These are phyloP conservation scores for Lymantria dispar DNA, from an alignment of 2,888 invertebrate species.

Conservation along the genomic window DNA sequence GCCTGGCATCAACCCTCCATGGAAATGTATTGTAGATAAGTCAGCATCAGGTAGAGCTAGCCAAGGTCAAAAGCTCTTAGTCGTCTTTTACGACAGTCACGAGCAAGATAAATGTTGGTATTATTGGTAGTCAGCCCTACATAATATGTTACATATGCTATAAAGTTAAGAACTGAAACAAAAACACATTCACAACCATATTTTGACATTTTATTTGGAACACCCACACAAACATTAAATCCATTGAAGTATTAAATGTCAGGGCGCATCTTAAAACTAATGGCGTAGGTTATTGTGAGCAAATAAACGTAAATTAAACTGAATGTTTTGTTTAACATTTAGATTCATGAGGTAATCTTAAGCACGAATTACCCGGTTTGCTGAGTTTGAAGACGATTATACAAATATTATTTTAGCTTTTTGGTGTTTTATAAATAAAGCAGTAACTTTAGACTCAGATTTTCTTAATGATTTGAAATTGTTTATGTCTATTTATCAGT, in stretches of 20 bases:
- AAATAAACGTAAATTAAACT: background rate
- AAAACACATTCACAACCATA: background rate
- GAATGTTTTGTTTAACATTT: background rate
- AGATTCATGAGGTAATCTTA: background rate
- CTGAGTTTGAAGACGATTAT: background rate
- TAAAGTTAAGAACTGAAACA: no score
- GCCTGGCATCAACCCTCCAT: no score
- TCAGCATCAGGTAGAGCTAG: no score
- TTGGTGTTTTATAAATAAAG: background rate
- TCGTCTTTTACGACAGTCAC: no score
- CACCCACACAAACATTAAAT: slow-evolving; percentile 14
- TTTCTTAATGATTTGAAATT: no score
- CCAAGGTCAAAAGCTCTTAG: no score
- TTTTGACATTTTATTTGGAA: background rate
- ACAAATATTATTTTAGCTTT: background rate
- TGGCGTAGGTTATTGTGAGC: background rate
- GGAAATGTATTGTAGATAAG: no score
- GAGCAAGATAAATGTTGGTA: no score
- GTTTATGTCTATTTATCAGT: no score
- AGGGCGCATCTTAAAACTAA: slow-evolving; percentile 16
- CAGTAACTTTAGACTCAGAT: background rate
- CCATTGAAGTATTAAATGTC: slow-evolving; percentile 11
- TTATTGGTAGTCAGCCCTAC: no score
- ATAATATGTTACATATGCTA: no score
- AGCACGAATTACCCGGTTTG: background rate